phyloP scores from a whole-genome alignment of 2,888 invertebrate species.

The Hyposoter didymator region DNA sequence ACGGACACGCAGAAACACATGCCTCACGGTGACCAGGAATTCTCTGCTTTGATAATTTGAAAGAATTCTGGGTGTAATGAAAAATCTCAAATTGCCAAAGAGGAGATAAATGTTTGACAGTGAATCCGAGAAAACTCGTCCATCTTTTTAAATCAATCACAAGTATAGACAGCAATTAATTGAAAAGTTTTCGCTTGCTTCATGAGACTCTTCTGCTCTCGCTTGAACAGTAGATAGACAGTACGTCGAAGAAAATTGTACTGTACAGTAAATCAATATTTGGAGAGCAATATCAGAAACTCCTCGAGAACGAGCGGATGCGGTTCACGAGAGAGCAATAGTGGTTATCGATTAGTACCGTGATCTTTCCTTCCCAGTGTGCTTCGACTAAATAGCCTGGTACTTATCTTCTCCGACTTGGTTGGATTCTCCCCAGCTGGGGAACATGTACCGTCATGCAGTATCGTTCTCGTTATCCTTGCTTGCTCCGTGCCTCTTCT shows the following conservation, averaged over 20 bases:
- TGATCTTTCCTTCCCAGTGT: slow-evolving; percentile 33
- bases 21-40: too few species aligned
- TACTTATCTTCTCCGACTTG: slow-evolving; percentile 47
- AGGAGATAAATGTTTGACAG: too few species aligned
- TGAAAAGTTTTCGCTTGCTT: not conserved
- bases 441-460: slow-evolving; percentile 6
- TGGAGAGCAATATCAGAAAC: slow-evolving; percentile 6
- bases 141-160: too few species aligned
- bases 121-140: too few species aligned
- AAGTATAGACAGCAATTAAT: not conserved
- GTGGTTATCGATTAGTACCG: slow-evolving; percentile 57
- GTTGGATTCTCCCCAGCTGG: slow-evolving; percentile 33
- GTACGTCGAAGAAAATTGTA: not conserved
- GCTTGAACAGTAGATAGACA: not conserved
- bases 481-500: not conserved
- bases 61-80: too few species aligned
- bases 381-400: slow-evolving; percentile 49
- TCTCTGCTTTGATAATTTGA: too few species aligned
- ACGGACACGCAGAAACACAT: too few species aligned
- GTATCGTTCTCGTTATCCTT: slow-evolving; percentile 38
- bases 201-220: not conserved
- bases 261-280: not conserved
- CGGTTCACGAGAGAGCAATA: slow-evolving; percentile 34
- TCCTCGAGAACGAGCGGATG: not conserved
- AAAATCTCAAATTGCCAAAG: too few species aligned